phyloP scores from a whole-genome alignment of 2,113 vertebrate species.

The Nestor notabilis region DNA sequence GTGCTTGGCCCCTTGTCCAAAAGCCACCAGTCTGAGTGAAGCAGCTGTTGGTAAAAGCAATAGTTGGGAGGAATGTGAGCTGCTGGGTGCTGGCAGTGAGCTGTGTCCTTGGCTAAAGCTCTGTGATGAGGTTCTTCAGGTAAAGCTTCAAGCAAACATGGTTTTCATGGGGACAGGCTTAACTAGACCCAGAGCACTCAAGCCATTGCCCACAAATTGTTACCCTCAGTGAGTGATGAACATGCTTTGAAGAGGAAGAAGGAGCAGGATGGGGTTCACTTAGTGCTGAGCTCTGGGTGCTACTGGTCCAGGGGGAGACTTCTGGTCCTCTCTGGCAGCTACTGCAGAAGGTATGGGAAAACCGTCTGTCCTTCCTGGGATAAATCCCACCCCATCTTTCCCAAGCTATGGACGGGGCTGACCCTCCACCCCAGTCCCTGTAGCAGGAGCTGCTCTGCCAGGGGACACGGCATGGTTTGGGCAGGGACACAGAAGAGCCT shows the following conservation, averaged over 20 bases:
- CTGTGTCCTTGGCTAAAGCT: not conserved
- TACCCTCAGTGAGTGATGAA: not conserved
- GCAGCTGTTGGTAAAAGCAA: not conserved
- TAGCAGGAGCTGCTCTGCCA: fast-evolving
- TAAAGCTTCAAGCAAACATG: not conserved
- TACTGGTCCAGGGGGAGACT: not conserved
- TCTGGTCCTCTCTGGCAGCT: not conserved
- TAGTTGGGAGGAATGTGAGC: not conserved
- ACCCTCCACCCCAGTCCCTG: not conserved
- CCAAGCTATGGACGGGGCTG: not conserved
- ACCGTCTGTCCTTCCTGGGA: not conserved
- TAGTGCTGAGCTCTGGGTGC: not conserved
- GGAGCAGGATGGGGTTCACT: not conserved
- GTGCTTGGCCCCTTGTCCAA: not conserved
- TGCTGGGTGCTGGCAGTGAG: not conserved
- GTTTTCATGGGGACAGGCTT: not conserved
- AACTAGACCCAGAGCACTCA: not conserved
- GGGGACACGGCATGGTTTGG: fast-evolving
- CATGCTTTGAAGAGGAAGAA: not conserved
- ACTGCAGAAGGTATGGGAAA: not conserved
- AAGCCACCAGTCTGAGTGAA: not conserved
- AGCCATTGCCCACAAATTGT: not conserved
- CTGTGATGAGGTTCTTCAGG: not conserved
- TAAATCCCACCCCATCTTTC: not conserved
- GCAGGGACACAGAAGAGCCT: not conserved